These are phyloP conservation scores for Leiothrix lutea DNA, from an alignment of 2,113 vertebrate genomes.

Conservation along the genomic window DNA sequence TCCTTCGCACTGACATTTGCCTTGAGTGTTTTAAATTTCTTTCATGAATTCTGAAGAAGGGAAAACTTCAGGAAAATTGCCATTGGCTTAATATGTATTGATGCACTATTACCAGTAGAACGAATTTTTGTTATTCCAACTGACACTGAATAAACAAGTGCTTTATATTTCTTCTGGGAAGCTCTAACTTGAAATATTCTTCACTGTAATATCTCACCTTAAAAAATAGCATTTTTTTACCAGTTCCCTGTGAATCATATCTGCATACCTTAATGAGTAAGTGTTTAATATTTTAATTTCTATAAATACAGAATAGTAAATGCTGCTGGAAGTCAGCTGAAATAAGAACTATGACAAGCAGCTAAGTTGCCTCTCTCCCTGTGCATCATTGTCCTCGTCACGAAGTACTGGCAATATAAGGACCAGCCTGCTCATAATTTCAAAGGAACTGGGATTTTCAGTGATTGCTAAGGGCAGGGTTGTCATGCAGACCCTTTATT, in stretches of 20 bases:
- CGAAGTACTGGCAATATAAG: background rate
- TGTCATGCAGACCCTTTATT: conserved; percentile 25
- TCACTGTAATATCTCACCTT: background rate
- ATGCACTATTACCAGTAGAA: background rate
- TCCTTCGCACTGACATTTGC: conserved; percentile 51
- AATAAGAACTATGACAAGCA: background rate
- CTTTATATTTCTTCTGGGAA: background rate
- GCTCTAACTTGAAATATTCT: background rate
- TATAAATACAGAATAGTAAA: conserved; percentile 42
- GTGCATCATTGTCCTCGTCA: background rate
- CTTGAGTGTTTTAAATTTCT: conserved; percentile 60
- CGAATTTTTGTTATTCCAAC: background rate
- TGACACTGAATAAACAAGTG: conserved; percentile 21
- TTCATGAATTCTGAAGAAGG: conserved; percentile 31
- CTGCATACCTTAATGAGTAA: conserved; percentile 47
- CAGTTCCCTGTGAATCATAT: background rate
- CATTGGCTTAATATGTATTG: conserved; percentile 14
- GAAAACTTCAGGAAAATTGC: conserved; percentile 28
- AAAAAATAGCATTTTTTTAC: conserved; percentile 32
- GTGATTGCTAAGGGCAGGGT: conserved; percentile 43
- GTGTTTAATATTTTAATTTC: conserved; percentile 61
- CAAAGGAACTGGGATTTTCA: conserved; percentile 9
- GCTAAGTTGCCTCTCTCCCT: background rate
- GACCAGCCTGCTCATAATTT: conserved; percentile 24
- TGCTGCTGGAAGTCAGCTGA: conserved; percentile 22